Evolutionary conservation across 2,113 vertebrate genomes (phyloP).

Genomic region (Eulacestoma nigropectus): DNA sequence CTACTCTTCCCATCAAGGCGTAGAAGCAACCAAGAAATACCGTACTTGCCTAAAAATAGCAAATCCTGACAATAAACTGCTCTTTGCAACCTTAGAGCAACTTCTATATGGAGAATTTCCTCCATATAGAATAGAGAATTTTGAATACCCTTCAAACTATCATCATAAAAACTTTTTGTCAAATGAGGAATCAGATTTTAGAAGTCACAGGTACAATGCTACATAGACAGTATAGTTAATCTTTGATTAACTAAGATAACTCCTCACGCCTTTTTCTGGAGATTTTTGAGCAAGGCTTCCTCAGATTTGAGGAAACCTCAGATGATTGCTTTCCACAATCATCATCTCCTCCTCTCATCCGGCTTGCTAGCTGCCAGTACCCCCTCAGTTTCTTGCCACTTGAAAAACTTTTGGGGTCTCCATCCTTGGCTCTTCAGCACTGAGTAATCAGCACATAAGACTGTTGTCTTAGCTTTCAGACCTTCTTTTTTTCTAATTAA

Average conservation of each 20-base stretch:
- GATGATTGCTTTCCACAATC: not conserved
- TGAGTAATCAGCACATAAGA: not conserved
- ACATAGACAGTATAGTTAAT: not conserved
- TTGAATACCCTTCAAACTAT: not conserved
- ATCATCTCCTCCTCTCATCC: not conserved
- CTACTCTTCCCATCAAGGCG: not conserved
- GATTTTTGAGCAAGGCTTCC: not conserved
- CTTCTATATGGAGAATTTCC: not conserved
- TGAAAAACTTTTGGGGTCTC: not conserved
- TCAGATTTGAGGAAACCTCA: too few relatives aligned
- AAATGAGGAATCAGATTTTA: not conserved
- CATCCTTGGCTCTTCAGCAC: not conserved
- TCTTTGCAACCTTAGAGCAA: not conserved
- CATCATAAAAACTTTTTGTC: not conserved
- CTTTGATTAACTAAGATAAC: not conserved
- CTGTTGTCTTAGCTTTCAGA: not conserved
- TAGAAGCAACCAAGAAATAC: not conserved
- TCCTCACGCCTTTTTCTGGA: not conserved
- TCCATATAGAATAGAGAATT: too few relatives aligned
- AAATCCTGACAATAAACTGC: not conserved
- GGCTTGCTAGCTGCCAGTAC: not conserved
- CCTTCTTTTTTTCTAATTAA: not conserved
- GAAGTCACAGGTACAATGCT: not conserved
- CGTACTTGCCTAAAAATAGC: not conserved
- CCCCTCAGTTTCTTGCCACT: not conserved